Percentiles rank a stretch among this genome's conserved stretches.
These are phyloP conservation scores for Oxygymnocypris stewartii DNA, from an alignment of 2,113 vertebrate species.

Conservation along the genomic window DNA sequence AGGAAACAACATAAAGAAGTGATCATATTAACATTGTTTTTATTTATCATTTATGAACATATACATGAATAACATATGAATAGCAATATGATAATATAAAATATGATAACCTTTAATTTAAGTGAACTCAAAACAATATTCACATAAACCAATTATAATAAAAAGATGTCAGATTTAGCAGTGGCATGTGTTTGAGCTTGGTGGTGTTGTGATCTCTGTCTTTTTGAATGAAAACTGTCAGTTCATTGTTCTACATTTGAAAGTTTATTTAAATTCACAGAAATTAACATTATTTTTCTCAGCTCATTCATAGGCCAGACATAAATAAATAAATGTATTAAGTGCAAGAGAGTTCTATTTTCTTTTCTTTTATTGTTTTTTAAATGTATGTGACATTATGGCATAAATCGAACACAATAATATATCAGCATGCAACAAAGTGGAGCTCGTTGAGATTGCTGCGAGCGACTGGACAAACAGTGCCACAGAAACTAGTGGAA, in stretches of 20 bases:
- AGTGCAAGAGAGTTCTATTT: not conserved
- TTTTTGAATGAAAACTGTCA: not conserved
- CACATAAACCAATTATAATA: not conserved
- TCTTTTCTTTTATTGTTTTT: not conserved
- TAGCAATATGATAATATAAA: not conserved
- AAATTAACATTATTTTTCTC: not conserved
- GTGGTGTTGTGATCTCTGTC: not conserved
- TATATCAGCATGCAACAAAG: not conserved
- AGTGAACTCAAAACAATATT: not conserved
- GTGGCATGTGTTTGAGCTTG: not conserved
- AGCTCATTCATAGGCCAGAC: not conserved
- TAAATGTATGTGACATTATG: not conserved
- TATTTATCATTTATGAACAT: not conserved
- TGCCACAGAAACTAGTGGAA: slow-evolving; percentile 10
- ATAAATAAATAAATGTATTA: not conserved
- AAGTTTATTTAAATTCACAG: not conserved
- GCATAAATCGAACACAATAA: too few species aligned
- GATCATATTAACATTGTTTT: not conserved
- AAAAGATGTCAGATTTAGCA: not conserved
- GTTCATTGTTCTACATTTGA: not conserved
- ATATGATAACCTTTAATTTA: not conserved
- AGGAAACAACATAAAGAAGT: not conserved
- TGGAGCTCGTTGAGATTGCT: not conserved
- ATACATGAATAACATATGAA: not conserved
- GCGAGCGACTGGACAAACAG: not conserved